A percentile compares a stretch with the other conserved stretches of the same genome.
Conservation (phyloP, 2,888 invertebrate genomes). For the Drosophila peninsularis region DNA sequence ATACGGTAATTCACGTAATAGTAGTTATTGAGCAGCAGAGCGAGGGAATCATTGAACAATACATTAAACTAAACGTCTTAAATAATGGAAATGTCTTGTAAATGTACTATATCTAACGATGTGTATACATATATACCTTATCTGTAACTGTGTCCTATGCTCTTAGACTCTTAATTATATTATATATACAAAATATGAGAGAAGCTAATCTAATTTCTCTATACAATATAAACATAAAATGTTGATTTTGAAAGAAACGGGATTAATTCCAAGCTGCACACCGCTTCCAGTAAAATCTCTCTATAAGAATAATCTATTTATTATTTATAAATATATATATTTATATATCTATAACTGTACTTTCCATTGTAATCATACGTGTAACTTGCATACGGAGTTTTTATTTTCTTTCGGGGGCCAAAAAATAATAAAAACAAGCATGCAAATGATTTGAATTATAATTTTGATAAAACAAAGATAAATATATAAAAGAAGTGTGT, state of each 20-base stretch:
- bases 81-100: constrained; percentile 59
- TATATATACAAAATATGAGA: constrained; percentile 54
- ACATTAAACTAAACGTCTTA: constrained; percentile 25
- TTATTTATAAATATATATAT: constrained; percentile 10
- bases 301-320: constrained; percentile 27
- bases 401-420: constrained; percentile 84
- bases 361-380: constrained; percentile 30
- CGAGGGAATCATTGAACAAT: constrained; percentile 44
- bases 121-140: constrained; percentile 47
- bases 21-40: constrained; percentile 50
- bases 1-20: constrained; percentile 38
- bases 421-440: constrained; percentile 66
- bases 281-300: constrained; percentile 50
- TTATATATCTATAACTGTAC: constrained; percentile 7
- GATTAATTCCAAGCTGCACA: constrained; percentile 34
- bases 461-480: constrained; percentile 23
- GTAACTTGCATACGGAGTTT: constrained; percentile 63
- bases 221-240: constrained; percentile 60
- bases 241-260: constrained; percentile 46
- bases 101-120: constrained; percentile 68
- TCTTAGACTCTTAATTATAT: constrained; percentile 55
- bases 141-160: constrained; percentile 65
- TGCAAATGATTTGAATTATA: constrained; percentile 40
- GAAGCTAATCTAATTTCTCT: constrained; percentile 51
- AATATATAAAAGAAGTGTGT: constrained; percentile 43